Conservation (phyloP, 2,797 vertebrate species). For the Molossus molossus region DNA sequence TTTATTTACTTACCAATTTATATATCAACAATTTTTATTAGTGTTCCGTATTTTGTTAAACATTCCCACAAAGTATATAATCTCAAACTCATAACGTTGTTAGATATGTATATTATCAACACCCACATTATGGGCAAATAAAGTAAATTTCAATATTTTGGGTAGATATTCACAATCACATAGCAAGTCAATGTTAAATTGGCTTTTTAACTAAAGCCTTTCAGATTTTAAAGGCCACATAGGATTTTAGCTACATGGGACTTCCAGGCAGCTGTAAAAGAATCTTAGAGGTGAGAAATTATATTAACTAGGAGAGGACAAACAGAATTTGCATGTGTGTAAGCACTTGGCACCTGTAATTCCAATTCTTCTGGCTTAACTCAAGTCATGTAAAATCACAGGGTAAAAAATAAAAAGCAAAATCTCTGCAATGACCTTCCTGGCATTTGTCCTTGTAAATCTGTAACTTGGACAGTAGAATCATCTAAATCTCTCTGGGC, state of each 20-base stretch:
- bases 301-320: slow-evolving; percentile 39
- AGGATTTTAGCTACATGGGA: not conserved
- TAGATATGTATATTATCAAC: not conserved
- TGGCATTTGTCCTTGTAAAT: not conserved
- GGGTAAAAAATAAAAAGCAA: not conserved
- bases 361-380: not conserved
- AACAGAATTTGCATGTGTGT: slow-evolving; percentile 26
- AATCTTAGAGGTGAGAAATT: not conserved
- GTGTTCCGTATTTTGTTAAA: slow-evolving; percentile 4
- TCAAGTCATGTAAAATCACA: not conserved
- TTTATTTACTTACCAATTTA: slow-evolving; percentile 28
- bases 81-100: not conserved
- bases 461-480: not conserved
- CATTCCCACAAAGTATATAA: not conserved
- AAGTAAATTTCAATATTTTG: slow-evolving; percentile 54
- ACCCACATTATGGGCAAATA: not conserved
- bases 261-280: not conserved
- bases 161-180: not conserved
- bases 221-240: not conserved
- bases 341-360: not conserved
- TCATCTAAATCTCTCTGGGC: not conserved
- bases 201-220: not conserved
- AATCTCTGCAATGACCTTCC: not conserved
- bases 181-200: slow-evolving; percentile 4
- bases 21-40: not conserved